These are phyloP conservation scores for Silvanus unidentatus DNA, from an alignment of 2,888 invertebrate genomes.

Conservation along the genomic window DNA sequence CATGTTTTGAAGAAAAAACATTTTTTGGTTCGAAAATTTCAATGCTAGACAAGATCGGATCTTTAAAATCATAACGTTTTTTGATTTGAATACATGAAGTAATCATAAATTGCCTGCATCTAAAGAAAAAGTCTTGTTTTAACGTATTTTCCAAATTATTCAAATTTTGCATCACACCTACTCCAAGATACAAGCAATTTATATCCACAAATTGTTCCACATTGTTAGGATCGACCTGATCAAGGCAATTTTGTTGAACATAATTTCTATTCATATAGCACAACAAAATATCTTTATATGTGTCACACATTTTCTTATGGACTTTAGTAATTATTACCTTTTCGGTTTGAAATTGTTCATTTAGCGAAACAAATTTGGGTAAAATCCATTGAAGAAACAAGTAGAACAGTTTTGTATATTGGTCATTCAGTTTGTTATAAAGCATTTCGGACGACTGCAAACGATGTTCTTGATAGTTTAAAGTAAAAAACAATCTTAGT, in stretches of 20 bases:
- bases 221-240: background rate
- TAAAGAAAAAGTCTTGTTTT: background rate
- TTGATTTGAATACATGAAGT: background rate
- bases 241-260: background rate
- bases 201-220: background rate
- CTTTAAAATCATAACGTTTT: background rate
- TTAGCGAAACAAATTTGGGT: background rate
- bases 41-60: background rate
- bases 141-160: background rate
- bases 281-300: background rate
- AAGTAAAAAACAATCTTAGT: slow-evolving; percentile 2
- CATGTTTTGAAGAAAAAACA: background rate
- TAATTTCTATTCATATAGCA: background rate
- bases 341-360: background rate
- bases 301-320: background rate
- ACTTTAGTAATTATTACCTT: background rate
- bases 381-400: background rate
- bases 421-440: background rate
- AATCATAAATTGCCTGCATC: background rate
- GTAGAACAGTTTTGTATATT: background rate
- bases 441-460: background rate
- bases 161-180: background rate
- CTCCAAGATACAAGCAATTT: background rate
- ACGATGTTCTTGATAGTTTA: background rate
- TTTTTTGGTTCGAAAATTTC: background rate